Evolutionary conservation across 1,140 invertebrate genomes (phyloP).

Genomic region (Archegozetes longisetosus): DNA sequence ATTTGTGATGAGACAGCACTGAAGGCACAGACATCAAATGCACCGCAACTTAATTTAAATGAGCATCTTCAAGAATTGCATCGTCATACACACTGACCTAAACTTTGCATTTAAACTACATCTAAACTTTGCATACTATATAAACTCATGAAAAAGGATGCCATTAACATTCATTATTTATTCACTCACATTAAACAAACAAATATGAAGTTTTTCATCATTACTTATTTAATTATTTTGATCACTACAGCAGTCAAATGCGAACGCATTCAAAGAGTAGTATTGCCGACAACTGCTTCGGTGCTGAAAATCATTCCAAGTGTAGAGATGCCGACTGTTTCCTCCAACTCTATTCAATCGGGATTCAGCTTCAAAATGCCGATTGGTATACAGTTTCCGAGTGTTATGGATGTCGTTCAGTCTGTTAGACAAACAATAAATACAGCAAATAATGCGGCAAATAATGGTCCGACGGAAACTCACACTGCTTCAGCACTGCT

Average conservation of each 20-base stretch:
- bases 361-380: conserved; percentile 5
- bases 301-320: conserved; percentile 1
- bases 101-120: not conserved
- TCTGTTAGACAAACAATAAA: not conserved
- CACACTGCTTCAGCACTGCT: not conserved
- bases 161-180: not conserved
- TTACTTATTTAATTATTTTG: not conserved
- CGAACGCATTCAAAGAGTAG: conserved; percentile 9
- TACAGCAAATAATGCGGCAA: not conserved
- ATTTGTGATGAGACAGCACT: not conserved
- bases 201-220: not conserved
- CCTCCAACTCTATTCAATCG: conserved; percentile 8
- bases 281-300: not conserved
- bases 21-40: too few relatives aligned
- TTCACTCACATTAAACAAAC: not conserved
- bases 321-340: not conserved
- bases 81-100: not conserved
- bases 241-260: not conserved
- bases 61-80: too few relatives aligned
- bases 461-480: not conserved
- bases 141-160: too few relatives aligned
- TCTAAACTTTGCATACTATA: too few relatives aligned
- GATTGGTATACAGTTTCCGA: conserved; percentile 11
- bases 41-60: too few relatives aligned
- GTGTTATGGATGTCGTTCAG: not conserved